These are phyloP conservation scores for Scylla paramamosain DNA, from an alignment of 1,140 invertebrate species.

Conservation along the genomic window DNA sequence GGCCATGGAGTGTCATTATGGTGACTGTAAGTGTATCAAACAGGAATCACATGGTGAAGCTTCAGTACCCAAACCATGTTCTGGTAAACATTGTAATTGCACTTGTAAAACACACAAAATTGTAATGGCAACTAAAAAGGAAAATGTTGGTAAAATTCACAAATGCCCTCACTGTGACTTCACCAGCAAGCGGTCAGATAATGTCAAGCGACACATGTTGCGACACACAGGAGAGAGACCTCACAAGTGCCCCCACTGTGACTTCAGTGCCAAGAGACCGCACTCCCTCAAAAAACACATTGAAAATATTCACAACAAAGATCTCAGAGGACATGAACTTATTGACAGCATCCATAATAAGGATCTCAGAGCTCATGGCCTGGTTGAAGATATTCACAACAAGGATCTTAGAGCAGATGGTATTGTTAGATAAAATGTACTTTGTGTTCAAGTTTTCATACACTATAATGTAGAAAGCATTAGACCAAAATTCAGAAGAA, in stretches of 20 bases:
- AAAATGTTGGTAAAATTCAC: slow-evolving; percentile 70
- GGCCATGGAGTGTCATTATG: slow-evolving; percentile 72
- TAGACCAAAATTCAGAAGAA: not conserved
- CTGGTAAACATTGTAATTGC: slow-evolving; percentile 71
- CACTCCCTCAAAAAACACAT: slow-evolving; percentile 71
- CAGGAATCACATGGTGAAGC: slow-evolving; percentile 56
- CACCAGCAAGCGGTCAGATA: slow-evolving; percentile 72
- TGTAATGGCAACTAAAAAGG: slow-evolving; percentile 68
- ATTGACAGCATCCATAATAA: slow-evolving; percentile 64
- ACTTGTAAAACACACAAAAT: slow-evolving; percentile 72
- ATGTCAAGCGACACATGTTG: slow-evolving; percentile 68
- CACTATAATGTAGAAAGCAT: not conserved
- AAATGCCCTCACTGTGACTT: slow-evolving; percentile 70
- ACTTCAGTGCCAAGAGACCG: slow-evolving; percentile 71
- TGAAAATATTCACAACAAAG: slow-evolving; percentile 71
- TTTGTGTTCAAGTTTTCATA: not conserved
- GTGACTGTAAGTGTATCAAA: slow-evolving; percentile 71
- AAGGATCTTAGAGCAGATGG: slow-evolving; percentile 61
- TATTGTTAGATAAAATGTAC: slow-evolving; percentile 66
- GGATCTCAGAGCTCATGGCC: slow-evolving; percentile 56
- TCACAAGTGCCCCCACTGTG: slow-evolving; percentile 71
- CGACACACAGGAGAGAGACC: slow-evolving; percentile 68
- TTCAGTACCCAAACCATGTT: slow-evolving; percentile 49
- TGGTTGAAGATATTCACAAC: slow-evolving; percentile 62
- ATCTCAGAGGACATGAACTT: slow-evolving; percentile 59